A percentile compares a stretch with the other conserved stretches of the same genome.
Evolutionary conservation across 2,113 vertebrate species (phyloP).

Genomic region (Eudyptes chrysolophus): DNA sequence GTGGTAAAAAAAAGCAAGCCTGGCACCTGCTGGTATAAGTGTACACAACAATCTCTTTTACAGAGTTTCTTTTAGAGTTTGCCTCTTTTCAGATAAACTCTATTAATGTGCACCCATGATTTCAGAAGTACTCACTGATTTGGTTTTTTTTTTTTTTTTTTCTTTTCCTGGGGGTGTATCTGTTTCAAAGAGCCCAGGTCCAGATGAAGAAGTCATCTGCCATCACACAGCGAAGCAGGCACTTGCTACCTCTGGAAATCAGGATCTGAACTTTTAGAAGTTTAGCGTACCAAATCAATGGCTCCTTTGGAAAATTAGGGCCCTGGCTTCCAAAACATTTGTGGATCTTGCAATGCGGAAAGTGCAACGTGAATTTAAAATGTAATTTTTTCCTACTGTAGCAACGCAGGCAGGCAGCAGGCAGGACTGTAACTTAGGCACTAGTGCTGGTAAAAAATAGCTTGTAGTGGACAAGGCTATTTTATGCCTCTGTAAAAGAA

Average conservation of each 20-base stretch:
- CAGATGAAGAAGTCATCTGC: background rate
- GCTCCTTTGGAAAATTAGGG: background rate
- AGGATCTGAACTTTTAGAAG: background rate
- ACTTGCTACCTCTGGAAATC: background rate
- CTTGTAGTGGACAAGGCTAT: background rate
- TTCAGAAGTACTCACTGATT: background rate
- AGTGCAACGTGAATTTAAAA: background rate
- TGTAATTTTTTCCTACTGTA: background rate
- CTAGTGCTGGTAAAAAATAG: background rate
- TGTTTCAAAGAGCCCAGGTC: background rate
- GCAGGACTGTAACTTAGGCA: background rate
- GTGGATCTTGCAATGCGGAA: background rate
- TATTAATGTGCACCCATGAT: background rate
- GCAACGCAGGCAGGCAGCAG: accelerated
- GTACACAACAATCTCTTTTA: background rate
- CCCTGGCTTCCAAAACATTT: background rate
- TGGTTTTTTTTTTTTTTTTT: too few relatives aligned
- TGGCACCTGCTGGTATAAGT: conserved; percentile 37
- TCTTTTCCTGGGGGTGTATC: background rate
- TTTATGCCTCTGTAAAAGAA: background rate
- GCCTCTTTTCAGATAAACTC: background rate
- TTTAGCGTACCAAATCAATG: background rate
- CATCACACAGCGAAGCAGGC: background rate
- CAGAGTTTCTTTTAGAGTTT: background rate
- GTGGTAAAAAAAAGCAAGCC: background rate